Percentiles rank a stretch among this genome's conserved stretches.
Conservation (phyloP, 1,140 invertebrate genomes). For the Triops cancriformis region DNA sequence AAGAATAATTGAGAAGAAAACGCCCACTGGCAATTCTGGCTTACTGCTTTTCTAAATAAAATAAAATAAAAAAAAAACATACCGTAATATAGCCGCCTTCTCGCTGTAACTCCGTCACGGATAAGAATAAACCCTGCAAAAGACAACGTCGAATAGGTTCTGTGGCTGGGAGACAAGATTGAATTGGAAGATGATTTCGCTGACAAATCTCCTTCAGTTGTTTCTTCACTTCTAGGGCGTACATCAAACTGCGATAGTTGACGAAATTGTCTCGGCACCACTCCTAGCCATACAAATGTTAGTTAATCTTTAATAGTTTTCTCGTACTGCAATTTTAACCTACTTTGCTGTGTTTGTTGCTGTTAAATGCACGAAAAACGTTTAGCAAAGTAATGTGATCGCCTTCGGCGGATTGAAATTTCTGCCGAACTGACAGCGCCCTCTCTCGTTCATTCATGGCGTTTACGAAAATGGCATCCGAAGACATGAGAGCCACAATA, state of each 20-base stretch:
- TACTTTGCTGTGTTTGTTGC: constrained; percentile 61
- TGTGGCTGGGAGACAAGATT: constrained; percentile 63
- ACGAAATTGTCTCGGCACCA: constrained; percentile 90
- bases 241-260: constrained; percentile 72
- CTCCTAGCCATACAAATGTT: constrained; percentile 43
- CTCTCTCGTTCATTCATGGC: constrained; percentile 51
- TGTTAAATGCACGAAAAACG: constrained; percentile 70
- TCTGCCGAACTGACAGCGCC: constrained; percentile 56
- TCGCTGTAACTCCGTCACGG: constrained; percentile 73
- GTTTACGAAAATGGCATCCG: constrained; percentile 53
- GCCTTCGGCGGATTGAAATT: constrained; percentile 77
- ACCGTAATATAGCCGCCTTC: constrained; percentile 64
- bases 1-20: no score
- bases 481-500: constrained; percentile 58
- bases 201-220: constrained; percentile 73
- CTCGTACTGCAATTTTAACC: no score
- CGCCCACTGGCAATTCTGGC: no score
- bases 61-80: no score
- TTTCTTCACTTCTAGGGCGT: constrained; percentile 68
- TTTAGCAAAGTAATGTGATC: constrained; percentile 90
- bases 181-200: constrained; percentile 53
- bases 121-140: constrained; percentile 73
- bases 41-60: no score
- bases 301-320: no score
- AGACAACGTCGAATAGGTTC: constrained; percentile 69